phyloP scores from a whole-genome alignment of 1,140 invertebrate species.

The Hypsibius dujardini region DNA sequence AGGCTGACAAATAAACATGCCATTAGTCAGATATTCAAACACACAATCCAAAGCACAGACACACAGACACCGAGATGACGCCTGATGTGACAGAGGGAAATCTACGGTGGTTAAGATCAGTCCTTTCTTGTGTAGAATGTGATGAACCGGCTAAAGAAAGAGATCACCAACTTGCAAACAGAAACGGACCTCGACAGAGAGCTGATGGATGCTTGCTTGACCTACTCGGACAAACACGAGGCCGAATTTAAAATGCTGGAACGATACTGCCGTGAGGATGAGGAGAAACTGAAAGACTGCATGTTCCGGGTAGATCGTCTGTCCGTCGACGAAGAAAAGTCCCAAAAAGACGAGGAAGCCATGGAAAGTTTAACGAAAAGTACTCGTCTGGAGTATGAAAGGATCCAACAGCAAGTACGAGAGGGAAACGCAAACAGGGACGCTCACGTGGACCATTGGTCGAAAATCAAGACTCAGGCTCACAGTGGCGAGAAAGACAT shows the following conservation, averaged over 20 bases:
- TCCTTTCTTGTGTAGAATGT: not conserved
- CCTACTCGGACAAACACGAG: conserved; percentile 3
- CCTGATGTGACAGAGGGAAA: no score
- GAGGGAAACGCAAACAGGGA: not conserved
- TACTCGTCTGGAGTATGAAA: not conserved
- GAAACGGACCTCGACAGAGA: conserved; percentile 11
- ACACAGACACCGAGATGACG: no score
- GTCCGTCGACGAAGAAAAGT: not conserved
- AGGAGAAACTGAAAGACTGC: not conserved
- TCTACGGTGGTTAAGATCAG: no score
- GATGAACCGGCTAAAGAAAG: not conserved
- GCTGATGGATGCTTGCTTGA: not conserved
- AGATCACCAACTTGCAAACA: conserved; percentile 5
- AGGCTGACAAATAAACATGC: no score
- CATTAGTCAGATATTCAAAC: no score
- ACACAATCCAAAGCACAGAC: no score
- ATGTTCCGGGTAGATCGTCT: not conserved
- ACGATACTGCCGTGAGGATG: not conserved
- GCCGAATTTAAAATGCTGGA: not conserved
- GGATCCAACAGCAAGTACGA: not conserved
- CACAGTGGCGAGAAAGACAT: not conserved
- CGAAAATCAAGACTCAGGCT: not conserved
- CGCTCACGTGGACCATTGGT: not conserved
- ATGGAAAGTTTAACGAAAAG: not conserved
- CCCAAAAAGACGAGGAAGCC: not conserved